Evolutionary conservation across 2,113 vertebrate species (phyloP), one percentile per base, ranked within the genome.

Genomic region (Sinosuthora webbiana): DNA sequence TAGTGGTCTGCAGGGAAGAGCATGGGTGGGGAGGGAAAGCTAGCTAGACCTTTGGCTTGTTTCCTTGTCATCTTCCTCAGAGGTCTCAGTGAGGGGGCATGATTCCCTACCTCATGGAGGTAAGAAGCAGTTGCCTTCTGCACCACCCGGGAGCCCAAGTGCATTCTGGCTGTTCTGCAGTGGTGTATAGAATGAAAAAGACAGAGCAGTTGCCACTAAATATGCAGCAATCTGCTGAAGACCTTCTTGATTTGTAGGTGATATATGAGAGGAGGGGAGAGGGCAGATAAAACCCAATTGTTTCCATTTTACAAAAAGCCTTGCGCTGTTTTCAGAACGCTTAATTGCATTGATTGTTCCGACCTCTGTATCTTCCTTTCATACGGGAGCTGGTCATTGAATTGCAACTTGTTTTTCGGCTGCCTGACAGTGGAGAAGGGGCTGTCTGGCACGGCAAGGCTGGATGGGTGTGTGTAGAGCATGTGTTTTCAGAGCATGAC

Each of bases 361-460:
- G 7, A 42, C 81, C 82, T 92, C 82, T 87, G 50, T 74, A 44
- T 92, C 89, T 52, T 67, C 78, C 67, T 90, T 91, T 95, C 87
- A 83, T 60, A 25, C 0, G n/a, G 64, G 91, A 94, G 85, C 82
- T 93, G 94, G 83, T 47, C 68, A 8, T 65, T 96, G 93, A 94
- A 90, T 60, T 69, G 92, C 65, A 92, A 81, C 62, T 50, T 95
- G 94, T 92, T 94, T 94, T 89, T 71, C 2, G 7, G 21, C 70
- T 76, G 71, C 57, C 94, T 53, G 75, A 52, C 9, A 4, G 56
- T 6, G 0, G 93, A 79, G 92, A 94, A 95, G 89, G 93, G 95
- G 95, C 92, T 83, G 94, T 94, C 97, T 98, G 97, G 95, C 96
- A 97, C 96, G 1, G 37, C 28, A 10, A 52, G 90, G 85, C 96